Evolutionary conservation across 2,888 invertebrate genomes (phyloP).

Genomic region (Odontocerum albicorne): DNA sequence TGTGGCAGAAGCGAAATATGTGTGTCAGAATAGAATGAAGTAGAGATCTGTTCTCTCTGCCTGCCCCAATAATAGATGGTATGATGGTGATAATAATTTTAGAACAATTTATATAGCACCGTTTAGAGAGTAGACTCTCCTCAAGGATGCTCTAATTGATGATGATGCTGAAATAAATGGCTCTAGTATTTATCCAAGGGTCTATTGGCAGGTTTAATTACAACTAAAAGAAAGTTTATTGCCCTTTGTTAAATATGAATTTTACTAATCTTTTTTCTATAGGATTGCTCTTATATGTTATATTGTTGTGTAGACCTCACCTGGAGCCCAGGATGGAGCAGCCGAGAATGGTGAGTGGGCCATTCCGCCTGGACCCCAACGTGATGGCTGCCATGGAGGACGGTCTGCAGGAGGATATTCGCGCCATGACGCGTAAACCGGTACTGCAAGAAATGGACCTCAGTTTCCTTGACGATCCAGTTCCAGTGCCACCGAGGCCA

Average conservation of each 20-base stretch:
- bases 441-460: slow-evolving; percentile 51
- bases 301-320: slow-evolving; percentile 10
- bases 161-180: too few species aligned
- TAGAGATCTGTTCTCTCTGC: too few species aligned
- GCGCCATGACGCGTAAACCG: slow-evolving; percentile 44
- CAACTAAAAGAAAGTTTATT: neutral
- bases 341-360: slow-evolving; percentile 62
- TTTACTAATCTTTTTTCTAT: neutral
- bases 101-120: too few species aligned
- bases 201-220: too few species aligned
- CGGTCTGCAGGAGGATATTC: slow-evolving; percentile 46
- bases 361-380: slow-evolving; percentile 76
- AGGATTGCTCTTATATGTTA: neutral
- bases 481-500: slow-evolving; percentile 43
- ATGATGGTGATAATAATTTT: too few species aligned
- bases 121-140: too few species aligned
- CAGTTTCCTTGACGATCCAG: slow-evolving; percentile 56
- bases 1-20: too few species aligned
- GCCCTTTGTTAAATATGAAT: neutral
- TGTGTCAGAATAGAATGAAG: too few species aligned
- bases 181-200: too few species aligned
- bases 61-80: too few species aligned
- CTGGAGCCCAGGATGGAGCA: slow-evolving; percentile 3
- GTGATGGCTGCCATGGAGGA: slow-evolving; percentile 70
- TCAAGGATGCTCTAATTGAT: too few species aligned